Conservation (phyloP, 1,140 invertebrate species). For the Nasonia giraulti region DNA sequence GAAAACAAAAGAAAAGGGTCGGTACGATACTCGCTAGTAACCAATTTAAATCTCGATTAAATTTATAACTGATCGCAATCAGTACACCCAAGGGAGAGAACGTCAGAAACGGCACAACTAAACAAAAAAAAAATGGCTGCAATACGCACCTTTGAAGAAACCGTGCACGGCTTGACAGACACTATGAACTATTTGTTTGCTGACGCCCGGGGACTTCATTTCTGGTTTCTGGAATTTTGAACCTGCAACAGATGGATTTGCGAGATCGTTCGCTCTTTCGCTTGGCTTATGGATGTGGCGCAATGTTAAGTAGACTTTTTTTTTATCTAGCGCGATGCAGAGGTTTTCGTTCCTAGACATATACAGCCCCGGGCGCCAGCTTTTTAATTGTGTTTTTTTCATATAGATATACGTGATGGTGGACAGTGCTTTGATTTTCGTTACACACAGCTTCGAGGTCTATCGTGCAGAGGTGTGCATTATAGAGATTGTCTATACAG, state of each 20-base stretch:
- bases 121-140: not conserved
- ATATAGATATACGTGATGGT: not conserved
- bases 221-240: slow-evolving; percentile 51
- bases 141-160: slow-evolving; percentile 58
- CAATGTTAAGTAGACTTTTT: not conserved
- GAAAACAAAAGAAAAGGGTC: slow-evolving; percentile 3
- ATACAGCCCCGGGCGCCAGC: slow-evolving; percentile 57
- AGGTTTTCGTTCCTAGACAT: slow-evolving; percentile 9
- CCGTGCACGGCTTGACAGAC: slow-evolving; percentile 54
- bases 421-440: not conserved
- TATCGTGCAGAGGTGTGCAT: not conserved
- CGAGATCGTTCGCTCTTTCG: slow-evolving; percentile 37
- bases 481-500: not conserved
- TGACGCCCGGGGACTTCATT: slow-evolving; percentile 60
- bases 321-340: slow-evolving; percentile 33
- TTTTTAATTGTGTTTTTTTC: slow-evolving; percentile 6
- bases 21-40: not conserved
- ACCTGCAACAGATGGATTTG: slow-evolving; percentile 57
- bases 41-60: not conserved
- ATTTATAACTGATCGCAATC: too few species aligned
- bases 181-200: slow-evolving; percentile 60
- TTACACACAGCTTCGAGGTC: not conserved
- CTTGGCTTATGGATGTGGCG: not conserved
- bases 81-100: too few species aligned
- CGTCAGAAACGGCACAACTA: not conserved